Evolutionary conservation across 2,888 invertebrate species (phyloP), one percentile per base, ranked within the genome.

Genomic region (Listrodromus nycthemerus): DNA sequence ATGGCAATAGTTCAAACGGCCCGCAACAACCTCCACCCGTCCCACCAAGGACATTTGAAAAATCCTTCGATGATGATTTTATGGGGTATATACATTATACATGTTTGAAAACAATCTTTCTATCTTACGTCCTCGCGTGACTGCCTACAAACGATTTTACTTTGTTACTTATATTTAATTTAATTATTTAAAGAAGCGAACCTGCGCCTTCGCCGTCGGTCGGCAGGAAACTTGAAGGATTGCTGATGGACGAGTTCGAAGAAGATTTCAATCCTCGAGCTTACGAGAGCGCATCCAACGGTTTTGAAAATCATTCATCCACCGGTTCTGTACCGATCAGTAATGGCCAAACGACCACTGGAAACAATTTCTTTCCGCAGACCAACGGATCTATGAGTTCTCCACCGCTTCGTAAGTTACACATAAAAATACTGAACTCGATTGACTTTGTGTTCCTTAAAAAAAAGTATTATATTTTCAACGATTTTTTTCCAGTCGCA

Each of bases 261-360:
- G 93, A 94, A 94, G 97, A 97, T 93, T 98, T 98, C 92, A 97
- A 98, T 94, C 98, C 98, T 0, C 95, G 98, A 85, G 98, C 98
- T 24, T 96, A 95, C 88, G 98, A 98, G 92, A 95, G 94, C 74
- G 95, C 95, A 0, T 89, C 92, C 21, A 94, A 94, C 19, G 93
- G 94, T 24, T 88, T 91, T 37, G 84, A 87, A 6, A 94, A 93
- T 91, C 88, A 93, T 70, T 91, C 89, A 67, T 86, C 94, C 16
- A 89, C 86, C 86, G 91, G 82, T 80, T 87, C 90, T 85, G 21
- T 74, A n/a, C 81, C 91, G 41, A 84, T 89, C 86, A 81, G 92
- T 89, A 91, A 94, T 91, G 92, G 93, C 83, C 89, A 93, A 78
- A 81, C 94, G 80, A 93, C 91, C 89, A 84, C 94, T 87, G 91